Evolutionary conservation across 2,888 invertebrate genomes (phyloP).

Genomic region (Ypsolopha scabrella): DNA sequence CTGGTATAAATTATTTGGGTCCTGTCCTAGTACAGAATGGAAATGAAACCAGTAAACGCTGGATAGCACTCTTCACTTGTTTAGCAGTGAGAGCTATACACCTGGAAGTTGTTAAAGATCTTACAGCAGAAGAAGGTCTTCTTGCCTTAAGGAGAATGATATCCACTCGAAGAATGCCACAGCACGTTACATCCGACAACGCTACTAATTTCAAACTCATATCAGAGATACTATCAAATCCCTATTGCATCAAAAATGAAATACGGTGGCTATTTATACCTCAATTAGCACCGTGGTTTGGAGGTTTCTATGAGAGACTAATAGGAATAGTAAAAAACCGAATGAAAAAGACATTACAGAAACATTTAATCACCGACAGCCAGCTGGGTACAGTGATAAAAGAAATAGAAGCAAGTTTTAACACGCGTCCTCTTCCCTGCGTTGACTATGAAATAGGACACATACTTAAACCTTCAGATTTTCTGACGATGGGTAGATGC

Average conservation of each 20-base stretch:
- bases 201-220: slow-evolving; percentile 9
- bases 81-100: too few relatives aligned
- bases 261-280: slow-evolving; percentile 11
- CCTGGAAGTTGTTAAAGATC: slow-evolving; percentile 7
- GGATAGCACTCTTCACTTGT: too few relatives aligned
- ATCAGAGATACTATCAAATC: slow-evolving; percentile 5
- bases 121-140: slow-evolving; percentile 9
- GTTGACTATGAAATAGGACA: slow-evolving; percentile 8
- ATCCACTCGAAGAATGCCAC: slow-evolving; percentile 3
- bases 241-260: slow-evolving; percentile 7
- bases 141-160: too few relatives aligned
- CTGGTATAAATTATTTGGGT: slow-evolving; percentile 13
- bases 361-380: slow-evolving; percentile 6
- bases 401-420: slow-evolving; percentile 10
- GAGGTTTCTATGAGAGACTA: slow-evolving; percentile 11
- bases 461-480: slow-evolving; percentile 10
- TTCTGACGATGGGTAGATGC: not conserved
- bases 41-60: slow-evolving; percentile 8
- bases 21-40: slow-evolving; percentile 7
- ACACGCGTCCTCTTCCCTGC: slow-evolving; percentile 9
- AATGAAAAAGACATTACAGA: slow-evolving; percentile 8
- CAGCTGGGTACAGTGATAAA: slow-evolving; percentile 9
- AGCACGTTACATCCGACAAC: slow-evolving; percentile 10
- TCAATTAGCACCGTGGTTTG: slow-evolving; percentile 10
- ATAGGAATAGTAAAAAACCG: slow-evolving; percentile 9